Evolutionary conservation across 2,888 invertebrate species (phyloP), one percentile per base, ranked within the genome.

Genomic region (Oxycera nigricornis): DNA sequence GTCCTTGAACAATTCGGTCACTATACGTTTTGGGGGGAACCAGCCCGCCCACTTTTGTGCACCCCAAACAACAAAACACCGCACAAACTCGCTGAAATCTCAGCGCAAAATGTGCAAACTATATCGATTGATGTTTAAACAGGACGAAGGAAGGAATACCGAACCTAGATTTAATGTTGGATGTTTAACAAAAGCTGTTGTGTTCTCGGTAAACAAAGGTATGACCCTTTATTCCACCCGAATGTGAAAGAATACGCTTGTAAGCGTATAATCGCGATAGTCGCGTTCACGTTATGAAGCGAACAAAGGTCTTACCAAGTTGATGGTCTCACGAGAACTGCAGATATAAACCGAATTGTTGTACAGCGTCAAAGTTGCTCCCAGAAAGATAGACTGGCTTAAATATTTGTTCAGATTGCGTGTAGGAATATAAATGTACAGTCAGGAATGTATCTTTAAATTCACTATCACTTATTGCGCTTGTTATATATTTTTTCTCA

Each of bases 261-360:
- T 35, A 46, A 46, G 46, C 11, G 17, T 7, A 46, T n/a, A 7
- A 35, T 35, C 11, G 3, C 46, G 14, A 46, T 7, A 3, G 17
- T 24, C 11, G 3, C 20, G 2, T 55, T 20, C 52, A 20, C 24
- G 52, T 26, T 31, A 30, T 31, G n/a, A 61, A 7, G 26, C 14
- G 30, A 61, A 46, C 46, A n/a, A 46, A 46, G 46, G 24, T 41
- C 39, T 24, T 65, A 22, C 65, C 65, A 41, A 41, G 24, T 9
- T 41, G 24, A 39, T 24, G 41, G 65, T 65, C 65, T 35, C 24
- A 41, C 30, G 65, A 65, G 65, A 65, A 65, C 65, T 65, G 65
- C 65, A 65, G 62, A 65, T 46, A 46, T 46, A 46, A 46, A 17
- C 14, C 17, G 11, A 2, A 46, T n/a, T 46, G 46, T 14, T 46